phyloP scores from a whole-genome alignment of 2,113 vertebrate genomes.

The Dipodomys spectabilis region DNA sequence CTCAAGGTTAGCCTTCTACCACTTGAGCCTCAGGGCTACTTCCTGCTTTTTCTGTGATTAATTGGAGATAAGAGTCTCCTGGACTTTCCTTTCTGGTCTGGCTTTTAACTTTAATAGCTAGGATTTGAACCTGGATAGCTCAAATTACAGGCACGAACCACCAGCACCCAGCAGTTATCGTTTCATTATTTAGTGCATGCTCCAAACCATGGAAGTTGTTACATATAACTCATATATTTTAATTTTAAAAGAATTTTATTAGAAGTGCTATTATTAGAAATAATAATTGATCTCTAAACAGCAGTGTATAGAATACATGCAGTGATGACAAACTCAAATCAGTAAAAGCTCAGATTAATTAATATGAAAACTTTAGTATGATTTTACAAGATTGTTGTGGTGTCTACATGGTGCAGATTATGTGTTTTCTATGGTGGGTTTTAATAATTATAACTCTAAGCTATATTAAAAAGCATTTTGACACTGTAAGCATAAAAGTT shows the following conservation, averaged over 20 bases:
- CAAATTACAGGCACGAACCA: too few relatives aligned
- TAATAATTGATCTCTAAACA: constrained; percentile 1
- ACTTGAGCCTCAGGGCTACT: too few relatives aligned
- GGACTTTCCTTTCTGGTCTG: too few relatives aligned
- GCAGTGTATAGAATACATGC: background rate
- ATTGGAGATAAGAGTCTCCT: too few relatives aligned
- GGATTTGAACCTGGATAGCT: too few relatives aligned
- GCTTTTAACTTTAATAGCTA: too few relatives aligned
- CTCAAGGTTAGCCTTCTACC: too few relatives aligned
- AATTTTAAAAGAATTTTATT: background rate
- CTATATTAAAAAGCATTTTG: constrained; percentile 24
- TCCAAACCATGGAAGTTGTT: background rate
- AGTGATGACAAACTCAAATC: constrained; percentile 12
- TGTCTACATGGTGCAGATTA: background rate
- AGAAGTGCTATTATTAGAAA: background rate
- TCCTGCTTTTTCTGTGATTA: too few relatives aligned
- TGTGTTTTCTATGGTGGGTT: background rate
- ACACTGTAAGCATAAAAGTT: background rate
- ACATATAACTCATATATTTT: background rate
- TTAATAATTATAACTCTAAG: constrained; percentile 50
- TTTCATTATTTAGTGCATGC: background rate
- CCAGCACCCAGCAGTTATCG: too few relatives aligned
- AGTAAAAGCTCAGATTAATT: constrained; percentile 2
- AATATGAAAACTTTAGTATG: background rate
- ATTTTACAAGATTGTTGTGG: constrained; percentile 17